Base-by-base conservation (phyloP, 1,140 invertebrate genomes). In the Phthorimaea operculella region DNA sequence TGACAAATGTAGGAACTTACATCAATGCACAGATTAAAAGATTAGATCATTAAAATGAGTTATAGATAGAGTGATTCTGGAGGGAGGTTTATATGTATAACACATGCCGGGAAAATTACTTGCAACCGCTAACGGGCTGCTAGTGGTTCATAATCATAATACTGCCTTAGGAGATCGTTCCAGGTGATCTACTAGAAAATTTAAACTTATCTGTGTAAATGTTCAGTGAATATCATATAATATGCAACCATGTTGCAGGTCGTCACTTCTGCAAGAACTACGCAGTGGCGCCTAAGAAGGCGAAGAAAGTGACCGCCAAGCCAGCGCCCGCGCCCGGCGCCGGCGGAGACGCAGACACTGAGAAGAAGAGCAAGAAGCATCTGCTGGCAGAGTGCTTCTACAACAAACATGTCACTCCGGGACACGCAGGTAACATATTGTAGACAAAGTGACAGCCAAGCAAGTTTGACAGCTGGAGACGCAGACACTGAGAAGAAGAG, bases 241-340 rank as follows among this genome's bases (percentile, higher is more conserved):
- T 4, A 28, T 28, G 6, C 21, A 28, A 28, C 2, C 21, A 28
- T 47, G 9, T 56, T 28, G 12, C 54, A 84, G 81, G 81, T 72
- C 78, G 75, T 70, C 79, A 82, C 56, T 84, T 83, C 61, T 83
- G 81, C 68, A 78, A 79, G 64, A 72, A 33, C 15, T 76, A 66
- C 45, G 53, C 55, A 21, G 58, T 73, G 1, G 8, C 16, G 10
- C 64, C 76, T 9, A 79, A 72, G 56, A 81, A 81, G 51, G 64
- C n/a, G 36, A 77, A 72, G 54, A 81, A 75, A 52, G 57, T 64
- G 7, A 54, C 62, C 0, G 17, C 65, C 5, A 73, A 72, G 42
- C 58, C 58, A 28, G 21, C 21, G 2, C 21, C 21, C 21, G 21
- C 21, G 21, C 21, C 21, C 21, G 21, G 21, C 21, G 21, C 21